phyloP scores from a whole-genome alignment of 2,113 vertebrate genomes.

The Nothobranchius furzeri region DNA sequence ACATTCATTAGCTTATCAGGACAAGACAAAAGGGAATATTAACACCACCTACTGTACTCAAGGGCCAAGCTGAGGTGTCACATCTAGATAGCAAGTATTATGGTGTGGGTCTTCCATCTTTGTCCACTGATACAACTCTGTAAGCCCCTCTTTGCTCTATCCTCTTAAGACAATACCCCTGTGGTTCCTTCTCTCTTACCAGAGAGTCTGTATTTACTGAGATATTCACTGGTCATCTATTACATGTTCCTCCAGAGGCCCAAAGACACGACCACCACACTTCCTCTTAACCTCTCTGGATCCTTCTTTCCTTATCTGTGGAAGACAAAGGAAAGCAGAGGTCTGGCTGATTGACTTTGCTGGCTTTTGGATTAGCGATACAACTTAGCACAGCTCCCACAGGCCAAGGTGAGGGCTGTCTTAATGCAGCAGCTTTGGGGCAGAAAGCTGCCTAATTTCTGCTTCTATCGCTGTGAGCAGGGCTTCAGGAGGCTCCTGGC shows the following conservation, averaged over 20 bases:
- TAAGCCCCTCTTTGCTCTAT: slow-evolving; percentile 73
- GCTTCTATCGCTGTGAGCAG: slow-evolving; percentile 67
- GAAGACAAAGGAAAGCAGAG: slow-evolving; percentile 55
- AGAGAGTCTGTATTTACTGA: slow-evolving; percentile 47
- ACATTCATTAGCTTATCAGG: slow-evolving; percentile 77
- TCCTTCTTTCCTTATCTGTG: slow-evolving; percentile 72
- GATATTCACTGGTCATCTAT: slow-evolving; percentile 65
- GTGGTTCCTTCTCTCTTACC: slow-evolving; percentile 38
- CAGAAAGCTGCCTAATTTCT: slow-evolving; percentile 77
- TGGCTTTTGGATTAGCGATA: slow-evolving; percentile 68
- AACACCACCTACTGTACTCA: slow-evolving; percentile 46
- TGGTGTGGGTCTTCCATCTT: slow-evolving; percentile 47
- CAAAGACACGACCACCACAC: slow-evolving; percentile 39
- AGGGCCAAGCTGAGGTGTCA: slow-evolving; percentile 61
- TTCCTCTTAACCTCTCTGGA: slow-evolving; percentile 53
- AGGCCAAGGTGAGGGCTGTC: slow-evolving; percentile 71
- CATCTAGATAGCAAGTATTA: slow-evolving; percentile 73
- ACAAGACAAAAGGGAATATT: slow-evolving; percentile 77
- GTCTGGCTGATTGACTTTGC: slow-evolving; percentile 71
- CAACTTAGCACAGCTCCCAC: slow-evolving; percentile 48
- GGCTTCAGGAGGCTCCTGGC: slow-evolving; percentile 42
- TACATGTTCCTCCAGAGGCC: slow-evolving; percentile 41
- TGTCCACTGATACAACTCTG: slow-evolving; percentile 60
- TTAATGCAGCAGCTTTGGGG: slow-evolving; percentile 73
- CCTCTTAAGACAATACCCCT: slow-evolving; percentile 70